Conservation (phyloP, 2,888 invertebrate genomes). For the Erebia ligea region DNA sequence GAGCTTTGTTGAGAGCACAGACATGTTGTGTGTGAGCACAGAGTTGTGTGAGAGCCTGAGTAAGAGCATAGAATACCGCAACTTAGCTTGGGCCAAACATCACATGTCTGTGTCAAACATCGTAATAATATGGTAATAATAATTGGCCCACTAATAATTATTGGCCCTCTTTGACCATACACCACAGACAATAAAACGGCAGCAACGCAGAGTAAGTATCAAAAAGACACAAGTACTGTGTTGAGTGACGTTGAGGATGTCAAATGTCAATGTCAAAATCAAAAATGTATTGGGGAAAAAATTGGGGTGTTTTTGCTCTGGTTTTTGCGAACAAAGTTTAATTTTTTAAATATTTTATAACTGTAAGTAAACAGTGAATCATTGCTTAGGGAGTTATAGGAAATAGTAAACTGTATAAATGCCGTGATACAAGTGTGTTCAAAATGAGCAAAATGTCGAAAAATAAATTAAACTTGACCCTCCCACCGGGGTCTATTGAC, state of each 20-base stretch:
- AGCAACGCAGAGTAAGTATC: too few species aligned
- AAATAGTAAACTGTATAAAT: slow-evolving; percentile 42
- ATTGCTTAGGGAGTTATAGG: slow-evolving; percentile 22
- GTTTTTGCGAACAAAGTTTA: not conserved
- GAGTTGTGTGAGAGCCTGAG: too few species aligned
- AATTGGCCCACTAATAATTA: too few species aligned
- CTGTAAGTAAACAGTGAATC: slow-evolving; percentile 31
- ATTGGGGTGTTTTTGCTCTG: slow-evolving; percentile 22
- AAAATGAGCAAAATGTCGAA: slow-evolving; percentile 91
- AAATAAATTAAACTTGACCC: slow-evolving; percentile 94
- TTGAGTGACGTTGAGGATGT: not conserved
- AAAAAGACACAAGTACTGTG: too few species aligned
- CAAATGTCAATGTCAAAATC: not conserved
- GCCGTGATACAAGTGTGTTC: slow-evolving; percentile 50
- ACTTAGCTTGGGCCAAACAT: too few species aligned
- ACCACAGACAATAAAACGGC: too few species aligned
- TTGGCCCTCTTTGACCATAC: too few species aligned
- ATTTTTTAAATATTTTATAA: slow-evolving; percentile 24
- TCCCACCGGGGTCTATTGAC: slow-evolving; percentile 95
- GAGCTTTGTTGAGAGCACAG: too few species aligned
- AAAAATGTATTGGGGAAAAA: not conserved
- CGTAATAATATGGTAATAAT: too few species aligned
- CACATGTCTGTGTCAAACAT: too few species aligned
- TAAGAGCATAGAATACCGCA: too few species aligned
- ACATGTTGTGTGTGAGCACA: too few species aligned